Percentiles rank a stretch among this genome's conserved stretches.
Conservation (phyloP, 2,888 invertebrate genomes). For the Euclidia mi region DNA sequence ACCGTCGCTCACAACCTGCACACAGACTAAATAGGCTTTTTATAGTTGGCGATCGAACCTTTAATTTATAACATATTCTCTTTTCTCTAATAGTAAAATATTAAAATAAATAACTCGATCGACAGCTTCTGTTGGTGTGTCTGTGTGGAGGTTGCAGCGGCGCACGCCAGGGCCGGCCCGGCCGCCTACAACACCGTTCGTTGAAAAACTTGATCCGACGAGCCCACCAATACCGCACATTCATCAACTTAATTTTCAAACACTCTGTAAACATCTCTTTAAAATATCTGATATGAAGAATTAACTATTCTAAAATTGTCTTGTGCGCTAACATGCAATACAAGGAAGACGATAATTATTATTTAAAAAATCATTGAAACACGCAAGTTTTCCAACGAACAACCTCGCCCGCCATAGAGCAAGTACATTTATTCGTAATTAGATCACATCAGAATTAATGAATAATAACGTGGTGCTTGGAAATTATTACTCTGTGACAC, state of each 20-base stretch:
- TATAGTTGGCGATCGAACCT: not conserved
- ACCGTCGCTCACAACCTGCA: constrained; percentile 11
- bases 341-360: constrained; percentile 83
- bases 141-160: not conserved
- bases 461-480: constrained; percentile 78
- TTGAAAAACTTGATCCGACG: constrained; percentile 78
- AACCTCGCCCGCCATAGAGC: constrained; percentile 59
- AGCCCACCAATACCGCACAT: constrained; percentile 59
- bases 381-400: constrained; percentile 82
- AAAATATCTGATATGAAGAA: constrained; percentile 85
- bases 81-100: constrained; percentile 6
- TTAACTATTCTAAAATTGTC: constrained; percentile 78
- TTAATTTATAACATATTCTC: constrained; percentile 1
- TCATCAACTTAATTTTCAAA: constrained; percentile 62
- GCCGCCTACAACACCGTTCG: constrained; percentile 59
- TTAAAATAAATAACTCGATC: constrained; percentile 30
- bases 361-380: constrained; percentile 64
- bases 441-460: constrained; percentile 79
- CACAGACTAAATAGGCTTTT: not conserved
- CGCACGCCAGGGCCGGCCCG: constrained; percentile 2
- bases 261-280: constrained; percentile 69
- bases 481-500: constrained; percentile 80
- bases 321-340: constrained; percentile 86
- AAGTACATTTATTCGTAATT: constrained; percentile 71
- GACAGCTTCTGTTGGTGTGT: constrained; percentile 17